A percentile compares a stretch with the other conserved stretches of the same genome.
Evolutionary conservation across 2,888 invertebrate genomes (phyloP).

Genomic region (Actias luna): DNA sequence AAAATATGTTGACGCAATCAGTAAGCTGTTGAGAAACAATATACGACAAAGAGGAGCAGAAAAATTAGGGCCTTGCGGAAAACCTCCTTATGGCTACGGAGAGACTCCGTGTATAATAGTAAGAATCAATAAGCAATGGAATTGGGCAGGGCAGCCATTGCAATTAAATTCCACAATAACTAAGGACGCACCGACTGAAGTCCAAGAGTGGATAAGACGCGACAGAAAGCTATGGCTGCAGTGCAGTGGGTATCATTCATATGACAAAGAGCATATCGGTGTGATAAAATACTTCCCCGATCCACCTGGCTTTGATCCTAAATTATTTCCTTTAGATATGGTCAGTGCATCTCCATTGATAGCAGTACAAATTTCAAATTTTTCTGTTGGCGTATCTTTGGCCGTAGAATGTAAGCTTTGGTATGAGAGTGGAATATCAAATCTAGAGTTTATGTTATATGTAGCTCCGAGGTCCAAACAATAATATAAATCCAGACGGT

Average conservation of each 20-base stretch:
- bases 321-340: conserved; percentile 48
- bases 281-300: conserved; percentile 62
- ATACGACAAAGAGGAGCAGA: conserved; percentile 41
- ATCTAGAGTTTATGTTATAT: conserved; percentile 57
- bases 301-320: conserved; percentile 66
- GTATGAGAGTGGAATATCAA: conserved; percentile 58
- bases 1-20: conserved; percentile 58
- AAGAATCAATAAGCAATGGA: conserved; percentile 60
- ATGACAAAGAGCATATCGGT: conserved; percentile 67
- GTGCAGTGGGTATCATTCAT: conserved; percentile 58
- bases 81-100: conserved; percentile 64
- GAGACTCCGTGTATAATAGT: conserved; percentile 61
- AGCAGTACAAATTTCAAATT: conserved; percentile 62
- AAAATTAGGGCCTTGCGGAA: conserved; percentile 61
- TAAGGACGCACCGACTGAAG: conserved; percentile 43
- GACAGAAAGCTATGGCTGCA: conserved; percentile 58
- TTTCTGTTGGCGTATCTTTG: conserved; percentile 60
- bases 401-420: conserved; percentile 64
- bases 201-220: conserved; percentile 49
- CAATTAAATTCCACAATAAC: conserved; percentile 37
- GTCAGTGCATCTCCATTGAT: conserved; percentile 49
- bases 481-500: not conserved
- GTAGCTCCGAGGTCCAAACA: conserved; percentile 29
- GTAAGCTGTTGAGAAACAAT: conserved; percentile 42
- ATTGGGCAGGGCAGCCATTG: conserved; percentile 61